Conservation (phyloP, 2,888 invertebrate species). For the Agriopis marginaria region DNA sequence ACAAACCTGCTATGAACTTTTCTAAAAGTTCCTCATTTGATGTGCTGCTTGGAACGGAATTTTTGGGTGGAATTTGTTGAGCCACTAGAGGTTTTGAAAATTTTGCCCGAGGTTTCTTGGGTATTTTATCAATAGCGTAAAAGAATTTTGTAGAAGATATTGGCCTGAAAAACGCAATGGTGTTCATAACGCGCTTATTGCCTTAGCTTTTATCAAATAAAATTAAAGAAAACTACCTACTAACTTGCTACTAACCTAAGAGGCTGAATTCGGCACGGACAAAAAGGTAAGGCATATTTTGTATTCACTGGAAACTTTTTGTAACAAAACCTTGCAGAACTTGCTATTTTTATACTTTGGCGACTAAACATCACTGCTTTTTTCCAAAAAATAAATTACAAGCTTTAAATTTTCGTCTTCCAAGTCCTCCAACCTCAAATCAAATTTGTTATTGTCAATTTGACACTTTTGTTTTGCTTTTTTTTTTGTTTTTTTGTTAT, state of each 20-base stretch:
- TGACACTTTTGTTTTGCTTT: no score
- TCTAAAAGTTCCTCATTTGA: slow-evolving; percentile 70
- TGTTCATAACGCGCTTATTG: not conserved
- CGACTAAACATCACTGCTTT: slow-evolving; percentile 63
- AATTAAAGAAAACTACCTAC: slow-evolving; percentile 1
- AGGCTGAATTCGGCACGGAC: slow-evolving; percentile 32
- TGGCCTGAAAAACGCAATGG: slow-evolving; percentile 15
- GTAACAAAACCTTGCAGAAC: slow-evolving; percentile 54
- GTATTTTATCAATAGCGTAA: slow-evolving; percentile 9
- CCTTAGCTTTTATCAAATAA: not conserved
- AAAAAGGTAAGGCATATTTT: slow-evolving; percentile 44
- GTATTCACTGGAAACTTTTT: slow-evolving; percentile 49
- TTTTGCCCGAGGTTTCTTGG: not conserved
- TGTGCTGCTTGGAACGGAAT: not conserved
- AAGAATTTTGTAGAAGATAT: slow-evolving; percentile 8
- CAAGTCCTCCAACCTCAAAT: no score
- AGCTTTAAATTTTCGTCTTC: not conserved
- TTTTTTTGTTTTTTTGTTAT: no score
- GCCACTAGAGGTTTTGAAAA: slow-evolving; percentile 13
- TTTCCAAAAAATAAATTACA: not conserved
- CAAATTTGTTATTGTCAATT: no score
- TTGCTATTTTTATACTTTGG: slow-evolving; percentile 63
- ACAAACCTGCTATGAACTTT: slow-evolving; percentile 70
- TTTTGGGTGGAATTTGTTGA: slow-evolving; percentile 5
- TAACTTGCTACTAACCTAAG: slow-evolving; percentile 65